phyloP scores from a whole-genome alignment of 2,888 invertebrate genomes.

The Elegia similella region DNA sequence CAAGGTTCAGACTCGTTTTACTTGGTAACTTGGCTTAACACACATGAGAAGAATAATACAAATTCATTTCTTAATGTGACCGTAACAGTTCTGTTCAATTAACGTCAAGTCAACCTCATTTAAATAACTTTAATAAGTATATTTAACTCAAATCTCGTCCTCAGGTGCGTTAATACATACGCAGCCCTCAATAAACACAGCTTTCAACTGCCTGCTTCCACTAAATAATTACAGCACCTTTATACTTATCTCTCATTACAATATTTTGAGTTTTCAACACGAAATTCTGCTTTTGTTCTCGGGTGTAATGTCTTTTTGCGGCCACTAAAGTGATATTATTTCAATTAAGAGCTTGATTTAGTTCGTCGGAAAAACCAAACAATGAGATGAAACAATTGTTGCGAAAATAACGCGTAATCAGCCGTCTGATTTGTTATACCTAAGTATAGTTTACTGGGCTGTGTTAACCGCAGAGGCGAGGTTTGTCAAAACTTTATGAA shows the following conservation, averaged over 20 bases:
- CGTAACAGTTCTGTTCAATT: not conserved
- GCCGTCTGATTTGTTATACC: conserved; percentile 56
- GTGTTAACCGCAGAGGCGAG: not conserved
- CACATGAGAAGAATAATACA: not conserved
- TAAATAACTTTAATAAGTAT: not conserved
- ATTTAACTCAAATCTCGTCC: conserved; percentile 32
- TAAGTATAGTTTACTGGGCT: conserved; percentile 33
- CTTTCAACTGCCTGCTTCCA: conserved; percentile 52
- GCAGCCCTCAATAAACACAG: conserved; percentile 41
- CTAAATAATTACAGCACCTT: conserved; percentile 52
- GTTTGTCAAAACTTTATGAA: too few relatives aligned
- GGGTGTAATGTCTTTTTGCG: conserved; percentile 66
- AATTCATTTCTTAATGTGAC: not conserved
- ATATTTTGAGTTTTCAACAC: conserved; percentile 72
- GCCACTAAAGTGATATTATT: conserved; percentile 72
- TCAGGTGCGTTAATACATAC: conserved; percentile 36
- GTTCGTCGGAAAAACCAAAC: conserved; percentile 70
- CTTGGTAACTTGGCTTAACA: too few relatives aligned
- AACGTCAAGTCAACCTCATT: not conserved
- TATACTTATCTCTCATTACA: conserved; percentile 55
- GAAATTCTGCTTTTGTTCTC: conserved; percentile 73
- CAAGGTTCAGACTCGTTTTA: too few relatives aligned
- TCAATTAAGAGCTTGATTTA: conserved; percentile 76
- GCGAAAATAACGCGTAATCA: conserved; percentile 69
- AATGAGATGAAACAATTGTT: conserved; percentile 69